A percentile compares a stretch with the other conserved stretches of the same genome.
Conservation (phyloP, 1,140 invertebrate genomes). For the Ectropis grisescens region DNA sequence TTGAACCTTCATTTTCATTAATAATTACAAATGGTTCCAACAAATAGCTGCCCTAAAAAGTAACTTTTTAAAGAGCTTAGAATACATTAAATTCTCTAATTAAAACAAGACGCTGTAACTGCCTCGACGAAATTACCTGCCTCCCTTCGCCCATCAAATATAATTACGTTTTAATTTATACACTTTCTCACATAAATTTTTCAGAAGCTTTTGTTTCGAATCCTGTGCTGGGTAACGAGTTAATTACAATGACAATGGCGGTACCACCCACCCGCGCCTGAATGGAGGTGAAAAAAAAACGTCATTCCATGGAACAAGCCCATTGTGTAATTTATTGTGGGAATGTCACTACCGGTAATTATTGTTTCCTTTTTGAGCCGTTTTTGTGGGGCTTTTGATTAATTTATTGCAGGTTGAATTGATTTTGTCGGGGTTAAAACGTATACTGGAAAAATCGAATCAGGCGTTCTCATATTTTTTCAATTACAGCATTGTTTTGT, state of each 20-base stretch:
- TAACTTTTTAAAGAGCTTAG: too few species aligned
- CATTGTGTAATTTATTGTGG: conserved; percentile 21
- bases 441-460: too few species aligned
- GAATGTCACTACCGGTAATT: conserved; percentile 16
- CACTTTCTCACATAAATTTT: conserved; percentile 2
- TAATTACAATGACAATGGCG: conserved; percentile 29
- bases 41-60: too few species aligned
- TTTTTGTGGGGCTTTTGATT: conserved; percentile 1
- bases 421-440: too few species aligned
- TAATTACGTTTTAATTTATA: background rate
- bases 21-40: too few species aligned
- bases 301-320: conserved; percentile 11
- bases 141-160: too few species aligned
- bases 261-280: conserved; percentile 8
- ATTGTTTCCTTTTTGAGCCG: conserved; percentile 9
- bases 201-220: conserved; percentile 11
- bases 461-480: too few species aligned
- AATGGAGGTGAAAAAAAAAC: conserved; percentile 10
- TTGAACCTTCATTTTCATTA: too few species aligned
- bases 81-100: too few species aligned
- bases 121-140: too few species aligned
- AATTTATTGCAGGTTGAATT: conserved; percentile 1
- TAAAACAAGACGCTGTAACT: too few species aligned
- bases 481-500: too few species aligned
- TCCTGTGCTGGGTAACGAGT: conserved; percentile 19